Percentiles rank a stretch among this genome's conserved stretches.
Conservation (phyloP, 2,113 vertebrate species). For the Athene cunicularia region DNA sequence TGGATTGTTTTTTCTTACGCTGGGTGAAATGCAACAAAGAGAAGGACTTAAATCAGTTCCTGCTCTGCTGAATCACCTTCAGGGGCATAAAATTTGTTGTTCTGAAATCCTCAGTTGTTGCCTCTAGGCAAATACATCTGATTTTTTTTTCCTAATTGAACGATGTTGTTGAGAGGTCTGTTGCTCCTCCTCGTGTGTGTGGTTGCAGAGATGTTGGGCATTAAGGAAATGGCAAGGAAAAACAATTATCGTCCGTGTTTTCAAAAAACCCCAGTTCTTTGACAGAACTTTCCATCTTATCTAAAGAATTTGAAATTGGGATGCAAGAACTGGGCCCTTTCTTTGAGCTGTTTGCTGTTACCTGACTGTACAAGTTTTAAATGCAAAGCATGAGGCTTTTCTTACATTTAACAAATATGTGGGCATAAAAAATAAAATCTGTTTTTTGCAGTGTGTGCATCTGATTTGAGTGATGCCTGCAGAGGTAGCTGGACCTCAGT, state of each 20-base stretch:
- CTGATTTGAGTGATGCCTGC: background rate
- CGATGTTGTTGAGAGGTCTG: background rate
- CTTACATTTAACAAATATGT: background rate
- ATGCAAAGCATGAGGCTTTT: background rate
- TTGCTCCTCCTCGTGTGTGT: background rate
- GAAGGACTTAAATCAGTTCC: background rate
- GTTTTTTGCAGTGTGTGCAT: background rate
- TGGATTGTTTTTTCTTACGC: background rate
- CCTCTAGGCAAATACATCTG: background rate
- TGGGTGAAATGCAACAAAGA: background rate
- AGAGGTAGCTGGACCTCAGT: background rate
- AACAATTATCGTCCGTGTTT: background rate
- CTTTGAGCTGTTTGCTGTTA: background rate
- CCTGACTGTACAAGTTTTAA: background rate
- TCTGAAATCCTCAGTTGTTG: constrained; percentile 8
- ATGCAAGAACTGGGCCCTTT: accelerated
- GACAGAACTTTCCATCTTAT: background rate
- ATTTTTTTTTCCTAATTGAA: background rate
- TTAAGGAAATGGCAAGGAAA: background rate
- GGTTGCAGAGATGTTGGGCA: background rate
- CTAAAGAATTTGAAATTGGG: background rate
- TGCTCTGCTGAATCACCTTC: background rate
- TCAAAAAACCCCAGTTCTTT: background rate
- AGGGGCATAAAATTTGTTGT: background rate
- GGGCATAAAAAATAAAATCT: background rate